A percentile compares a stretch with the other conserved stretches of the same genome.
Evolutionary conservation across 2,888 invertebrate species (phyloP).

Genomic region (Xanthia togata): DNA sequence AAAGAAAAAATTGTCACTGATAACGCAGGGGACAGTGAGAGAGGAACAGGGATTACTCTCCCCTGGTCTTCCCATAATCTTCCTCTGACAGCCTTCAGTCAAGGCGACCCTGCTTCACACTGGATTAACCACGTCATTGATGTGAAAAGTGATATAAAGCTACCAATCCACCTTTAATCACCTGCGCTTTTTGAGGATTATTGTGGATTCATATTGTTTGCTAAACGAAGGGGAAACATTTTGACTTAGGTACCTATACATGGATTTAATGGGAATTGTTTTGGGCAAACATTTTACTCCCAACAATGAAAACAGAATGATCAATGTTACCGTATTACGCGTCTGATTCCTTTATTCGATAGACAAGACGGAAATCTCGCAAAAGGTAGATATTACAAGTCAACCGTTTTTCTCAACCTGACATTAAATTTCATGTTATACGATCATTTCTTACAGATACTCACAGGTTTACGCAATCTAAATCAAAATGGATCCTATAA

Average conservation of each 20-base stretch:
- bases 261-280: slow-evolving; percentile 16
- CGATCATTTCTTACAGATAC: slow-evolving; percentile 46
- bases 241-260: slow-evolving; percentile 24
- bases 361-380: slow-evolving; percentile 23
- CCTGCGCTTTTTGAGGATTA: slow-evolving; percentile 75
- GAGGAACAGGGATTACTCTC: slow-evolving; percentile 73
- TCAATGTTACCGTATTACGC: neutral
- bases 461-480: slow-evolving; percentile 66
- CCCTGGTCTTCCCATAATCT: slow-evolving; percentile 76
- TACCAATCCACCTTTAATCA: slow-evolving; percentile 75
- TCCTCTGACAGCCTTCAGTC: slow-evolving; percentile 81
- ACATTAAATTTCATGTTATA: slow-evolving; percentile 60
- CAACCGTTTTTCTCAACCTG: slow-evolving; percentile 46
- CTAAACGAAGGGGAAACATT: slow-evolving; percentile 39
- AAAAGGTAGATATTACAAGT: slow-evolving; percentile 40
- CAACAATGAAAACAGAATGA: neutral
- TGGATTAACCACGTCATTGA: slow-evolving; percentile 81
- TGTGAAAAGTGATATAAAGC: slow-evolving; percentile 82
- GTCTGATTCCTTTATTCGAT: slow-evolving; percentile 4
- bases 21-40: slow-evolving; percentile 59
- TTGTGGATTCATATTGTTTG: slow-evolving; percentile 63
- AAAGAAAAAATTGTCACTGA: slow-evolving; percentile 38
- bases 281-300: neutral
- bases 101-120: slow-evolving; percentile 73
- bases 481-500: slow-evolving; percentile 77